phyloP scores from a whole-genome alignment of 2,797 vertebrate species.

The Gambusia yucatana region DNA sequence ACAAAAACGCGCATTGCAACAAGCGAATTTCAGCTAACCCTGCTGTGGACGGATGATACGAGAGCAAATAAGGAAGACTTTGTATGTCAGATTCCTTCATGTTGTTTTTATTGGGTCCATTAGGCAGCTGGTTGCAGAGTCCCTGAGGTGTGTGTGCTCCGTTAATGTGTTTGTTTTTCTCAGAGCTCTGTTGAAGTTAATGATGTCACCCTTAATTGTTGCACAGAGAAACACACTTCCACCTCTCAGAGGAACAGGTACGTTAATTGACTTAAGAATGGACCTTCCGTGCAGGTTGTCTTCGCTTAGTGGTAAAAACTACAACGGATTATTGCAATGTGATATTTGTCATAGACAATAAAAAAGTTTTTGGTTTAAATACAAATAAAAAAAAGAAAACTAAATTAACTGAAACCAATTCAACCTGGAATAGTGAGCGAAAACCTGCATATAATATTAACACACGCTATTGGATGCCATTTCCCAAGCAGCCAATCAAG shows the following conservation, averaged over 20 bases:
- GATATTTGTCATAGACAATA: not conserved
- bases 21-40: constrained; percentile 22
- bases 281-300: not conserved
- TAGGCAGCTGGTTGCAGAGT: constrained; percentile 51
- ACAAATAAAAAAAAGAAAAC: not conserved
- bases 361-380: not conserved
- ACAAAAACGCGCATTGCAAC: constrained; percentile 19
- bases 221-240: constrained; percentile 32
- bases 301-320: not conserved
- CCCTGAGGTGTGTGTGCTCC: constrained; percentile 47
- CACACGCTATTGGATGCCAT: not conserved
- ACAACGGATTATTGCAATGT: not conserved
- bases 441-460: not conserved
- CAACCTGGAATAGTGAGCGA: not conserved
- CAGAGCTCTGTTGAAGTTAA: constrained; percentile 68
- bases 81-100: constrained; percentile 48
- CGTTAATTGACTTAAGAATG: constrained; percentile 12
- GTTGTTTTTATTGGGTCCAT: constrained; percentile 57
- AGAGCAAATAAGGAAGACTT: constrained; percentile 31
- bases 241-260: constrained; percentile 43
- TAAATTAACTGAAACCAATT: not conserved
- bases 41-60: constrained; percentile 14
- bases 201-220: constrained; percentile 68
- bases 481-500: not conserved
- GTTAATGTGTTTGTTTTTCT: constrained; percentile 75